Base-by-base conservation (phyloP, 2,888 invertebrate species). In the Germaria angustata region DNA sequence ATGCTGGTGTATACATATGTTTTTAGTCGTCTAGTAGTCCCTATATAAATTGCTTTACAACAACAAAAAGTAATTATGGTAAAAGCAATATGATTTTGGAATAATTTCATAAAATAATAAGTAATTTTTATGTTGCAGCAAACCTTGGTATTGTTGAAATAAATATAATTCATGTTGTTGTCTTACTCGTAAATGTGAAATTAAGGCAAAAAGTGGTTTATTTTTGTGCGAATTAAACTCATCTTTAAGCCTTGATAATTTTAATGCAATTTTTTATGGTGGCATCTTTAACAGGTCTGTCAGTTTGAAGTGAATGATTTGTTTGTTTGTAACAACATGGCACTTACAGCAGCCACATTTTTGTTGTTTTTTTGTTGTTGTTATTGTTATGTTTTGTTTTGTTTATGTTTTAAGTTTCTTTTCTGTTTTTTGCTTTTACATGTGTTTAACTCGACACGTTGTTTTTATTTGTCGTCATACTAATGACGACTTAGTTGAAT, bases 401-500 rank as follows among this genome's bases (percentile, higher is more conserved):
- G 13, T 59, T 53, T 24, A 28, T n/a, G 6, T 34, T 65, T 46
- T 44, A 22, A n/a, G 0, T 49, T 59, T 28, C 55, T 15, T n/a
- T 6, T 65, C 9, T 24, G 8, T 17, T 46, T 55, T 71, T 46
- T 53, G 1, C 17, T 49, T 59, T 76, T 53, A 24, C 28, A 75
- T n/a, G n/a, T n/a, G n/a, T 39, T 79, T 24, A 41, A 55, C 63
- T 32, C 8, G 55, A 76, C 75, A 76, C 71, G 69, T 76, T 80
- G 46, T 71, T 46, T 57, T 51, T 41, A 13, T 44, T 63, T 76
- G 75, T 76, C 77, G 73, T 81, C 77, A 81, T 66, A 61, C 32
- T 68, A 73, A 73, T 68, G 77, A 81, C 66, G 77, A 59, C 44
- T 39, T 17, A 39, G 13, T 39, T 7, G 39, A 15, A 1, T 28